These are phyloP conservation scores for Ptilorrhoa leucosticta DNA, from an alignment of 2,113 vertebrate species.

Conservation along the genomic window DNA sequence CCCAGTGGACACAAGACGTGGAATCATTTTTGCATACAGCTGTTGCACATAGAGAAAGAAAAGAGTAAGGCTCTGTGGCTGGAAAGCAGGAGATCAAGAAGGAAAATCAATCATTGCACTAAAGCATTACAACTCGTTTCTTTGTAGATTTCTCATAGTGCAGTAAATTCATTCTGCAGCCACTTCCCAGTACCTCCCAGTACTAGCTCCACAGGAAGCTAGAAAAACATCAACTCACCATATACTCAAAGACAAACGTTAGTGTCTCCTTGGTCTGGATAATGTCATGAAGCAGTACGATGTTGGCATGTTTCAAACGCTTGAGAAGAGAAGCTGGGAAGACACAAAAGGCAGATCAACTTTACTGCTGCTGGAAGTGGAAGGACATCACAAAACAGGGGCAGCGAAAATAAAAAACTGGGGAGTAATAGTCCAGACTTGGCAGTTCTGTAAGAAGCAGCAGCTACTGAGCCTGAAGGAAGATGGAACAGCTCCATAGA, in stretches of 20 bases:
- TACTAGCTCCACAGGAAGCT: conserved; percentile 5
- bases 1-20: not conserved
- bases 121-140: not conserved
- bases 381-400: not conserved
- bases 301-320: conserved; percentile 86
- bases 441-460: not conserved
- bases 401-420: not conserved
- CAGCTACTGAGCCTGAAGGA: not conserved
- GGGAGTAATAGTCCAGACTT: not conserved
- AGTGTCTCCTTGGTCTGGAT: conserved; percentile 85
- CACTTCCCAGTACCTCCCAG: not conserved
- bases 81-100: not conserved
- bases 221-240: conserved; percentile 76
- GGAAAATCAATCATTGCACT: conserved; percentile 19
- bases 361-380: not conserved
- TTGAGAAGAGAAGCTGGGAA: conserved; percentile 85
- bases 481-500: not conserved
- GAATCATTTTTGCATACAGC: conserved; percentile 16
- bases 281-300: conserved; percentile 90
- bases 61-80: not conserved
- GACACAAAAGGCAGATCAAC: conserved; percentile 22
- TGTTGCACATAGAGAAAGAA: not conserved
- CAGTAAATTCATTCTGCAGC: conserved; percentile 35
- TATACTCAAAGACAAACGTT: conserved; percentile 90
- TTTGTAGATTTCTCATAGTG: conserved; percentile 44